These are phyloP conservation scores for Lutraria rhynchaena DNA, from an alignment of 1,140 invertebrate genomes.

Conservation along the genomic window DNA sequence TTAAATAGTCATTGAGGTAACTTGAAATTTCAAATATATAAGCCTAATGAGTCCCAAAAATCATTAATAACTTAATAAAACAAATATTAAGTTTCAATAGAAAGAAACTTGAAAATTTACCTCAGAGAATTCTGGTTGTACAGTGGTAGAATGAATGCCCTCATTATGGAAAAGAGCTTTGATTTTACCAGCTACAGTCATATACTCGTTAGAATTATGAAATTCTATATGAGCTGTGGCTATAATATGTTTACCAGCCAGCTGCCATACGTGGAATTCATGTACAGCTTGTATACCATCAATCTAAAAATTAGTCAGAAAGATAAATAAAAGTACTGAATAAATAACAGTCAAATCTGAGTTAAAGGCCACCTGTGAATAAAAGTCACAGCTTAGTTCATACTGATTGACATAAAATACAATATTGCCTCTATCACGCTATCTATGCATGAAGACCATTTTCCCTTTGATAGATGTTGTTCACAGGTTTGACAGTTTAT, in stretches of 20 bases:
- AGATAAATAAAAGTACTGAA: neutral
- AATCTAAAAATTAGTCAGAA: conserved; percentile 78
- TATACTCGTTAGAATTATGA: conserved; percentile 83
- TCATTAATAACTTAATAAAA: no score
- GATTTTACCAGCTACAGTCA: conserved; percentile 83
- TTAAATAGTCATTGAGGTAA: no score
- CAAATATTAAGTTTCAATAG: no score
- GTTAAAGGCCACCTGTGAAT: neutral
- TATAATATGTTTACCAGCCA: conserved; percentile 84
- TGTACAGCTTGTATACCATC: conserved; percentile 84
- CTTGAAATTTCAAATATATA: no score
- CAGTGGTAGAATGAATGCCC: conserved; percentile 85
- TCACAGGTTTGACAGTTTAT: no score
- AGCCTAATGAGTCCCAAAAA: no score
- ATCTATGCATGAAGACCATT: no score
- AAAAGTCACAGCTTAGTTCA: no score
- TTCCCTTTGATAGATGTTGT: no score
- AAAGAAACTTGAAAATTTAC: no score
- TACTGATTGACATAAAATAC: neutral
- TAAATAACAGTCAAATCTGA: neutral
- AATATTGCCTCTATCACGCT: no score
- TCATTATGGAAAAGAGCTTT: conserved; percentile 84
- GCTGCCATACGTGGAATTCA: conserved; percentile 86
- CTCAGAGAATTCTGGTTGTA: conserved; percentile 85
- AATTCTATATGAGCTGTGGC: conserved; percentile 85